Conservation (phyloP, 2,113 vertebrate genomes). For the Ophthalmolycus amberensis region DNA sequence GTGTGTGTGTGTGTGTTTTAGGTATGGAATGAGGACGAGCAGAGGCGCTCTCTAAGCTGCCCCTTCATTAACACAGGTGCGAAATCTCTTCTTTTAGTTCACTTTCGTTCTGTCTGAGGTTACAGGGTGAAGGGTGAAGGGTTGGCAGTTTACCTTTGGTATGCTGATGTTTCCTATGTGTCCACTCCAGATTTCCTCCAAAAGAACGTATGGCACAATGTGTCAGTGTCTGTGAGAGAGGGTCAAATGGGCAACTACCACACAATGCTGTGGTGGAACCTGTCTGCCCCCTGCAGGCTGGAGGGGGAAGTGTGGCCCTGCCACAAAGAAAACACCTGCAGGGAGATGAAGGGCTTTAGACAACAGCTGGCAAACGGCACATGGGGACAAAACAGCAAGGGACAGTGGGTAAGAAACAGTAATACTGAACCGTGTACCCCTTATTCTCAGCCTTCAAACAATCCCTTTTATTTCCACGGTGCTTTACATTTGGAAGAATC, state of each 20-base stretch:
- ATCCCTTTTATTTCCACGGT: background rate
- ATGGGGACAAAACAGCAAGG: slow-evolving; percentile 67
- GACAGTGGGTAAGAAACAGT: slow-evolving; percentile 69
- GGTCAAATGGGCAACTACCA: slow-evolving; percentile 23
- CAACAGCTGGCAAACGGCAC: slow-evolving; percentile 24
- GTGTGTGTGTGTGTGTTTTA: slow-evolving; percentile 40
- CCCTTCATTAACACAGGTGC: slow-evolving; percentile 70
- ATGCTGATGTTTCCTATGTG: background rate
- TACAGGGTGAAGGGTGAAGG: fast-evolving
- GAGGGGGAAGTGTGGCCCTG: slow-evolving; percentile 78
- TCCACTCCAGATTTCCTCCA: slow-evolving; percentile 51
- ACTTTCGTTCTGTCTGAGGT: background rate
- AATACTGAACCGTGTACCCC: background rate
- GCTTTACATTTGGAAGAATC: background rate
- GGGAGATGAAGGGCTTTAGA: slow-evolving; percentile 50
- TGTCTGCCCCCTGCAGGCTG: slow-evolving; percentile 81
- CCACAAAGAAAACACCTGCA: slow-evolving; percentile 45
- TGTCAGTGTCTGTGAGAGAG: slow-evolving; percentile 63
- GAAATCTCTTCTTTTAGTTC: background rate
- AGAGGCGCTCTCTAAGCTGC: slow-evolving; percentile 56
- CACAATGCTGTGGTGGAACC: slow-evolving; percentile 72
- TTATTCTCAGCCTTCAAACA: background rate
- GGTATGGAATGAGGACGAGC: slow-evolving; percentile 55
- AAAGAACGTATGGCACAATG: slow-evolving; percentile 65
- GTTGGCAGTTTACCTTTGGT: fast-evolving